These are phyloP conservation scores for Strix aluco DNA, from an alignment of 2,113 vertebrate species.

Conservation along the genomic window DNA sequence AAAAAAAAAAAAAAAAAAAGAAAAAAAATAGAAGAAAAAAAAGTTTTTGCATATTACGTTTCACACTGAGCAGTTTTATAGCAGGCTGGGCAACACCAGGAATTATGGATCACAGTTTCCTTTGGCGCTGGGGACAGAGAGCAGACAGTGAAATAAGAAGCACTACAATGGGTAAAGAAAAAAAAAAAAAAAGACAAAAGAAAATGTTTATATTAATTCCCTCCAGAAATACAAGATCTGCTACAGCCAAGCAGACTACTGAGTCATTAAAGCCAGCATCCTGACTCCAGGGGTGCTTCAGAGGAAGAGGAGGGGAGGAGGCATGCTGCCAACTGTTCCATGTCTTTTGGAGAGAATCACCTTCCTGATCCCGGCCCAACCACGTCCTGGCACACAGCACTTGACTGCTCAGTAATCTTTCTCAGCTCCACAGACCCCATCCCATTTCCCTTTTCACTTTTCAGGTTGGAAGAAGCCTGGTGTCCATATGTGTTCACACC, in stretches of 20 bases:
- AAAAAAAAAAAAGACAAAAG: neutral
- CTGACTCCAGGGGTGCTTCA: slow-evolving; percentile 53
- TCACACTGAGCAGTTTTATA: slow-evolving; percentile 51
- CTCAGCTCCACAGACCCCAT: neutral
- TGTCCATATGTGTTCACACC: neutral
- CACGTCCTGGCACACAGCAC: neutral
- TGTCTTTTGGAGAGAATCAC: neutral
- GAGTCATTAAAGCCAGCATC: slow-evolving; percentile 52
- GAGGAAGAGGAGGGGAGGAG: slow-evolving; percentile 51
- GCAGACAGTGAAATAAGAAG: slow-evolving; percentile 33
- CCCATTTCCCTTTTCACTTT: neutral
- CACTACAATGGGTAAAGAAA: neutral
- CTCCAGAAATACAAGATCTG: slow-evolving; percentile 18
- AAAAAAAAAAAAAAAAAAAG: neutral
- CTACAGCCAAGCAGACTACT: slow-evolving; percentile 37
- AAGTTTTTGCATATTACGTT: slow-evolving; percentile 63
- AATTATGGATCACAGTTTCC: slow-evolving; percentile 43
- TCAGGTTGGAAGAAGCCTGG: neutral
- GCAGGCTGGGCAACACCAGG: slow-evolving; percentile 24
- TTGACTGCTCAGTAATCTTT: slow-evolving; percentile 2
- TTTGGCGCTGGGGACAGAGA: slow-evolving; percentile 11
- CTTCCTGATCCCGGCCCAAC: neutral
- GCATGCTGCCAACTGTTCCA: neutral
- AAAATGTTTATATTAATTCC: slow-evolving; percentile 38
- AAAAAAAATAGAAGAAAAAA: neutral